Evolutionary conservation across 2,113 vertebrate species (phyloP).

Genomic region (Dolichotis patagonum): DNA sequence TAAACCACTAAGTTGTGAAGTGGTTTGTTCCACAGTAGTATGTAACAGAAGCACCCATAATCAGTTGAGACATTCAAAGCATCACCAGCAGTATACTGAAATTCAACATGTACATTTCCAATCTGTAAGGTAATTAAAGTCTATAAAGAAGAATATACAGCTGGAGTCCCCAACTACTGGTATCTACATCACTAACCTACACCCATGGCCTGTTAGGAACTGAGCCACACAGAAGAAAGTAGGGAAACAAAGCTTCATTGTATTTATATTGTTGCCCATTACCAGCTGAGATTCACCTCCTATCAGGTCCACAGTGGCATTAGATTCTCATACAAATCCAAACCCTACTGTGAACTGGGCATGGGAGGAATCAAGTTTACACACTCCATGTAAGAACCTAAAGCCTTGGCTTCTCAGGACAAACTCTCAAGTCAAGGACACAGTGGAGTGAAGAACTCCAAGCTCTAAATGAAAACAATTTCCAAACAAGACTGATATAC

Average conservation of each 20-base stretch:
- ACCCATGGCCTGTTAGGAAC: neutral
- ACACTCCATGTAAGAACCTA: neutral
- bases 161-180: neutral
- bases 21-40: neutral
- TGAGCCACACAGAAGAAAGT: neutral
- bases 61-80: conserved; percentile 52
- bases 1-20: neutral
- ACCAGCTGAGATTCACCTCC: neutral
- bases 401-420: neutral
- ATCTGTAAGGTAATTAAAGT: neutral
- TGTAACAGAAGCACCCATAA: conserved; percentile 9
- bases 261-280: neutral
- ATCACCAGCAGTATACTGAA: conserved; percentile 73
- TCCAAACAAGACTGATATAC: no score
- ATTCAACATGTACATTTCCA: conserved; percentile 41
- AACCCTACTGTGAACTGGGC: neutral
- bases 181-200: neutral
- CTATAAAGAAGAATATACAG: neutral
- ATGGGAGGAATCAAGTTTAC: neutral
- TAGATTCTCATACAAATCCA: neutral
- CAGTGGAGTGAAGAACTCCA: no score
- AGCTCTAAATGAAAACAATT: no score
- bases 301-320: neutral
- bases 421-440: no score
- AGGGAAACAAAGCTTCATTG: neutral